A percentile compares a stretch with the other conserved stretches of the same genome.
Conservation (phyloP, 2,113 vertebrate species). For the Gymnogyps californianus region DNA sequence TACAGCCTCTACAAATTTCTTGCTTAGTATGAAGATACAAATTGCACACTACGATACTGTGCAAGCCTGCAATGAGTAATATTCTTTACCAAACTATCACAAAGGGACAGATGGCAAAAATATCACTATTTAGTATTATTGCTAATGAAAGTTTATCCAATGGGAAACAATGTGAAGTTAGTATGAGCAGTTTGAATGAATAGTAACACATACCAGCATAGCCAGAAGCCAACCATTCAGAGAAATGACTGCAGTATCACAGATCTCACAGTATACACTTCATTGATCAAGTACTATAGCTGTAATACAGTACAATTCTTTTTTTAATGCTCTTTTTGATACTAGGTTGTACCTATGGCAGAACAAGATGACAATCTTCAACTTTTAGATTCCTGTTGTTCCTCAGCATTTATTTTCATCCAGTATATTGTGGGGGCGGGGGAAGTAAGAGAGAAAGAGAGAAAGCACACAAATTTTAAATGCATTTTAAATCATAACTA, state of each 20-base stretch:
- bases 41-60: not conserved
- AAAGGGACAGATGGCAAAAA: not conserved
- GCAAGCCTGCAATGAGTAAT: not conserved
- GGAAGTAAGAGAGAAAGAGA: not conserved
- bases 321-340: not conserved
- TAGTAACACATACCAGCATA: not conserved
- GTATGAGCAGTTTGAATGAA: not conserved
- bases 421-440: rapidly evolving
- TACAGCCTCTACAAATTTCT: not conserved
- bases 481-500: not conserved
- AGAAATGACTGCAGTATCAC: not conserved
- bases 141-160: not conserved
- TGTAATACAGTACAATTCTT: not conserved
- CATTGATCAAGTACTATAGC: not conserved
- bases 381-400: not conserved
- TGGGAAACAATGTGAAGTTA: not conserved
- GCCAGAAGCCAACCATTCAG: not conserved
- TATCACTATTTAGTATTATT: not conserved
- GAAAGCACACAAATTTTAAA: not conserved
- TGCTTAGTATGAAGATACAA: not conserved
- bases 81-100: not conserved
- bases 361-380: not conserved
- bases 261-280: not conserved
- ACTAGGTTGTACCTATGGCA: not conserved
- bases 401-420: not conserved